These are phyloP conservation scores for Epizoanthus rinbou DNA, from an alignment of 92 coral and sea anemone species.

Conservation along the genomic window DNA sequence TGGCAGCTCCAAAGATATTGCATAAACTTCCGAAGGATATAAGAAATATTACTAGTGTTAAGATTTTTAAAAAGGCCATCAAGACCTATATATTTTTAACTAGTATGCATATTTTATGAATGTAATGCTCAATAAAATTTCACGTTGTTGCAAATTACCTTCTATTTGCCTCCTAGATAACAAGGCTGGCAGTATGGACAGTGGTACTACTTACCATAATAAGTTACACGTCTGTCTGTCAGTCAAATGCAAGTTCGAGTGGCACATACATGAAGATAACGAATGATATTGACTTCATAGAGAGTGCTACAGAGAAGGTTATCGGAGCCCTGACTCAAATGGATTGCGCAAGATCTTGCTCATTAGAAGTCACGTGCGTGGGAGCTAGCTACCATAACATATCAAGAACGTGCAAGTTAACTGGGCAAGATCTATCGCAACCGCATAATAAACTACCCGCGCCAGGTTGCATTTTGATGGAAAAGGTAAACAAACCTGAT, in stretches of 20 bases:
- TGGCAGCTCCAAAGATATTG: too few relatives aligned
- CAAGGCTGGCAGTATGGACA: neutral
- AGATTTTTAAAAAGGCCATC: too few relatives aligned
- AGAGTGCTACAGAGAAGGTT: neutral
- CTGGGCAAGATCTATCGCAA: neutral
- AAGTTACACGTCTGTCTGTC: neutral
- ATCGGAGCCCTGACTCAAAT: neutral
- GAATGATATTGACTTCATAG: neutral
- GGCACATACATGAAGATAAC: neutral
- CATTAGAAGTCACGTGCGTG: neutral
- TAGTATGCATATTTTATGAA: too few relatives aligned
- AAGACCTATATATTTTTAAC: too few relatives aligned
- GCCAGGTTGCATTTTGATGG: neutral
- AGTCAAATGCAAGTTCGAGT: neutral
- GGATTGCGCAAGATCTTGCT: neutral
- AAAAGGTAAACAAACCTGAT: neutral
- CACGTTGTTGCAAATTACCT: too few relatives aligned
- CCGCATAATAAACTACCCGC: neutral
- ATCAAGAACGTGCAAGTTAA: slow-evolving; percentile 4
- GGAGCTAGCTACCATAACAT: slow-evolving; percentile 6
- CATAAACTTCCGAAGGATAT: too few relatives aligned
- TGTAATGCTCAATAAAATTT: too few relatives aligned
- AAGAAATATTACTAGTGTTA: too few relatives aligned
- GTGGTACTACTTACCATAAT: neutral
- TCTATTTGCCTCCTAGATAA: neutral